phyloP scores from a whole-genome alignment of 2,113 vertebrate genomes.

The Spea bombifrons region DNA sequence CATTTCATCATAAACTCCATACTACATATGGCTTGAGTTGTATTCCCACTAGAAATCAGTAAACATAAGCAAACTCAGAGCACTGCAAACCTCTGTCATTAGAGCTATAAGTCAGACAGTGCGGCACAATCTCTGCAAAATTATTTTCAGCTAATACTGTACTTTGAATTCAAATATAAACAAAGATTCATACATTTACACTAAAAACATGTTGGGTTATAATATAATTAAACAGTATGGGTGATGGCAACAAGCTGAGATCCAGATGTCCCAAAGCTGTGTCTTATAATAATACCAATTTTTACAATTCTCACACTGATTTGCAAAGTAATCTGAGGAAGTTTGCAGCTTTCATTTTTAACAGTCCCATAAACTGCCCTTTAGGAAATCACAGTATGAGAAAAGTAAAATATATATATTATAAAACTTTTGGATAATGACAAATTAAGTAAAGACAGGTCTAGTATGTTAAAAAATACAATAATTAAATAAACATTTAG shows the following conservation, averaged over 20 bases:
- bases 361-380: slow-evolving; percentile 39
- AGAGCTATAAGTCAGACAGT: slow-evolving; percentile 27
- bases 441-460: slow-evolving; percentile 14
- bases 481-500: too few relatives aligned
- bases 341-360: slow-evolving; percentile 38
- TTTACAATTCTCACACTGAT: slow-evolving; percentile 35
- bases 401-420: slow-evolving; percentile 32
- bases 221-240: slow-evolving; percentile 45
- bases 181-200: slow-evolving; percentile 44
- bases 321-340: slow-evolving; percentile 36
- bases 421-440: slow-evolving; percentile 31
- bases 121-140: slow-evolving; percentile 35
- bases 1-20: not conserved
- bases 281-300: slow-evolving; percentile 39
- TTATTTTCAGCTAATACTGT: slow-evolving; percentile 22
- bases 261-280: slow-evolving; percentile 44
- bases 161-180: slow-evolving; percentile 38
- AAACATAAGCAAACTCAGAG: not conserved
- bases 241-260: slow-evolving; percentile 39
- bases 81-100: slow-evolving; percentile 5
- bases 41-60: not conserved
- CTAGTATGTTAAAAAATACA: too few relatives aligned
- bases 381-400: slow-evolving; percentile 40
- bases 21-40: not conserved
- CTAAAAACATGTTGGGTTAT: slow-evolving; percentile 36